Evolutionary conservation across 2,113 vertebrate genomes (phyloP).

Genomic region (Camelus bactrianus): DNA sequence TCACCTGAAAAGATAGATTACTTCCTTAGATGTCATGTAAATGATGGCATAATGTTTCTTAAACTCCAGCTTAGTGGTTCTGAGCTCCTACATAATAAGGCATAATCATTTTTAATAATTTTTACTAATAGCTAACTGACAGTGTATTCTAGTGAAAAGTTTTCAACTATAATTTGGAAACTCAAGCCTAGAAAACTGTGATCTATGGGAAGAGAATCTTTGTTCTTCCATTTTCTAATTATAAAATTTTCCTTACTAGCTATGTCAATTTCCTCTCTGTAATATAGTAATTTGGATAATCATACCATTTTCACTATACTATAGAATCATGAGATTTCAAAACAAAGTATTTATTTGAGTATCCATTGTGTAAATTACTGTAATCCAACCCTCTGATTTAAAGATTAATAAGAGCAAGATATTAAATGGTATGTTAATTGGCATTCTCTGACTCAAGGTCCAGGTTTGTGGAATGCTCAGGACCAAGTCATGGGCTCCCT

Average conservation of each 20-base stretch:
- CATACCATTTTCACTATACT: not conserved
- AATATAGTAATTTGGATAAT: not conserved
- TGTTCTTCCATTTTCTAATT: not conserved
- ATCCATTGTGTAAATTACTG: not conserved
- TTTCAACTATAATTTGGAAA: not conserved
- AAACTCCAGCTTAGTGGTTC: not conserved
- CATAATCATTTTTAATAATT: not conserved
- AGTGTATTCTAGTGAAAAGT: not conserved
- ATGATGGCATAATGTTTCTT: not conserved
- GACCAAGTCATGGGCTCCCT: not conserved
- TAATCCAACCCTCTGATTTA: not conserved
- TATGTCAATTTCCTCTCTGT: not conserved
- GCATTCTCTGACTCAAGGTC: not conserved
- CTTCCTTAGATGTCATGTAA: not conserved
- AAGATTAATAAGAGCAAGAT: not conserved
- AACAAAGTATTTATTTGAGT: not conserved
- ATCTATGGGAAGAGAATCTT: not conserved
- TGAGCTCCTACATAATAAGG: not conserved
- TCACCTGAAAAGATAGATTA: not conserved
- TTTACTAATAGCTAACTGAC: not conserved
- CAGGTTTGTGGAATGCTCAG: not conserved
- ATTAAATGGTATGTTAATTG: not conserved
- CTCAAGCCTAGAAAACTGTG: not conserved
- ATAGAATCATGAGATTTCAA: not conserved
- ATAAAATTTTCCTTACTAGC: not conserved